phyloP scores from a whole-genome alignment of 2,888 invertebrate genomes.

The Drosophila paramelanica region DNA sequence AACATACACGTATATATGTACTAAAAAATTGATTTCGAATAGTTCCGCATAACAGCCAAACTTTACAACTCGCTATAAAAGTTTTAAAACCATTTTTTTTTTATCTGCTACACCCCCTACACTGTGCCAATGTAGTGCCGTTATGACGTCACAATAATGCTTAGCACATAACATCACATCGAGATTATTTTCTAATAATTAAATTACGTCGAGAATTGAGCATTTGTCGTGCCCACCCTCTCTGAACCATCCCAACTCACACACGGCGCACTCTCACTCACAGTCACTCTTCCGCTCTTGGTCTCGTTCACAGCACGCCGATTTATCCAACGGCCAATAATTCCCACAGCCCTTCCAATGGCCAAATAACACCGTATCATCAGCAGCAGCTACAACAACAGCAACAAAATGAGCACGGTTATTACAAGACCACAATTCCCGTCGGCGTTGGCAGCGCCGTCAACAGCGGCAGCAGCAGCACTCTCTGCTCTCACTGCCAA shows the following conservation, averaged over 20 bases:
- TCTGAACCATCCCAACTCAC: slow-evolving; percentile 6
- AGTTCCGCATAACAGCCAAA: background rate
- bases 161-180: slow-evolving; percentile 35
- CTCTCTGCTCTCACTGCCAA: slow-evolving; percentile 58
- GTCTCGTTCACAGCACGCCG: slow-evolving; percentile 70
- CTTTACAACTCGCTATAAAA: background rate
- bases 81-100: background rate
- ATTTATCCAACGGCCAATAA: slow-evolving; percentile 81
- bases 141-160: slow-evolving; percentile 20
- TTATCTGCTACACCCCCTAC: background rate
- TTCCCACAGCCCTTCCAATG: slow-evolving; percentile 80
- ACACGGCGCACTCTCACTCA: slow-evolving; percentile 33
- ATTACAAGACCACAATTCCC: slow-evolving; percentile 83
- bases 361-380: slow-evolving; percentile 77
- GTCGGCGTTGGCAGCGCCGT: slow-evolving; percentile 66
- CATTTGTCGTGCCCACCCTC: slow-evolving; percentile 8
- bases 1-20: too few relatives aligned
- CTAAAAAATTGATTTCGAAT: background rate
- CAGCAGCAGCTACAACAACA: slow-evolving; percentile 61
- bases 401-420: slow-evolving; percentile 60
- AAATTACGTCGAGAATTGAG: slow-evolving; percentile 33
- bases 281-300: slow-evolving; percentile 28
- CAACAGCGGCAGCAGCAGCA: slow-evolving; percentile 43
- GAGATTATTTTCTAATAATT: slow-evolving; percentile 31
- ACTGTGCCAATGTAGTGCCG: background rate